Evolutionary conservation across 2,113 vertebrate species (phyloP), one percentile per base, ranked within the genome.

Genomic region (Synchiropus splendidus): DNA sequence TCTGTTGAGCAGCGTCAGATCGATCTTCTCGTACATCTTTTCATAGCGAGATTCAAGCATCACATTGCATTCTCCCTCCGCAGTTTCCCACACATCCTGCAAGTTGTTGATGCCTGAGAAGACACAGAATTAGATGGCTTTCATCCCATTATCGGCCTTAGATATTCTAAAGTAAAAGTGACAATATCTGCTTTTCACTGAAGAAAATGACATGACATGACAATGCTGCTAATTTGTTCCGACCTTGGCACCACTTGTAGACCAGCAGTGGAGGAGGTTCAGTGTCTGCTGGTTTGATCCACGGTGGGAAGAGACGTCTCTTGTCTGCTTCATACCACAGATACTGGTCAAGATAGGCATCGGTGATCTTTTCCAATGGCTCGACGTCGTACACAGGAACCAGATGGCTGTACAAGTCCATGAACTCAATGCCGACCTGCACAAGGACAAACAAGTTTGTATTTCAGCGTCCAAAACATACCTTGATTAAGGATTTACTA

Each of bases 21-120:
- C 96, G 9, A 99, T 99, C 85, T 99, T 99, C 78, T 99, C 96
- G 2, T 99, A 99, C 96, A 99, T 99, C 79, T 99, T 99, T 81
- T 99, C 96, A 42, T 96, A 99, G 15, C 94, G 91, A 1, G 96
- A 99, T 42, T 99, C 96, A 51, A 99, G 82, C 96, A 99, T 99
- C 54, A 99, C 96, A 0, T 99, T 99, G 74, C 96, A 99, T 49
- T 99, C 96, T 0, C 96, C 96, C 47, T 99, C 96, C 2, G 85
- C 85, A 0, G 94, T 99, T 76, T 99, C 96, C 96, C 96, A 99
- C 48, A 99, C 96, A 9, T 99, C 96, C 52, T 98, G 94, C 57
- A 99, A 74, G 63, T 99, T 99, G 70, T 99, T 99, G 57, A 99
- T 94, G 48, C 96, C 96, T 99, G 68, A 6, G 3, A 38, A 18